Base-by-base conservation (phyloP, 2,888 invertebrate species). In the Xiphydria camelus region DNA sequence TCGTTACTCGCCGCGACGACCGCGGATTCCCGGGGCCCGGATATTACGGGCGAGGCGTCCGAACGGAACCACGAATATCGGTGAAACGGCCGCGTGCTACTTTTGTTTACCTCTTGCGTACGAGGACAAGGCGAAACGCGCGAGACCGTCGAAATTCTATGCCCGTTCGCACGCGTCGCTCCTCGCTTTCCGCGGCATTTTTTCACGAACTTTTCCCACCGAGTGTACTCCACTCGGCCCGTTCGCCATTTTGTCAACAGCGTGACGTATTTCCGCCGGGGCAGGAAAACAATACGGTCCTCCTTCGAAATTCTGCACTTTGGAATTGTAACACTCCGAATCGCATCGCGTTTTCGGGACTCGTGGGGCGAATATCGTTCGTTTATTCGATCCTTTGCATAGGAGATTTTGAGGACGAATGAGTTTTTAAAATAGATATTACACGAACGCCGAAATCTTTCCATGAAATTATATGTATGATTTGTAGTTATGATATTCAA, bases 231-330 rank as follows among this genome's bases (percentile, higher is more conserved):
- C 59, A 56, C 58, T 63, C 61, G 54, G 51, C 49, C 36, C 61
- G 45, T 55, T 57, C 69, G 68, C 68, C 68, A 68, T 68, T 61
- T 68, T 68, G 65, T 59, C 46, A 55, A 58, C 53, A 51, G 56
- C 56, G 53, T 47, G 47, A 12, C 49, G 49, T 22, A 40, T 29
- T 38, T 42, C 47, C 45, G 38, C 47, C 41, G 40, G n/a, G n/a
- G n/a, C n/a, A n/a, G n/a, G n/a, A n/a, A n/a, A n/a, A n/a, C n/a
- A n/a, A n/a, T n/a, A n/a, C n/a, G n/a, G n/a, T n/a, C n/a, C n/a
- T n/a, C n/a, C n/a, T n/a, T n/a, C n/a, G n/a, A n/a, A n/a, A n/a
- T n/a, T n/a, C n/a, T n/a, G n/a, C n/a, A n/a, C n/a, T n/a, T n/a
- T n/a, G n/a, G n/a, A n/a, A n/a, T n/a, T n/a, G n/a, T n/a, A n/a